Percentiles rank a stretch among this genome's conserved stretches.
Evolutionary conservation across 1,140 invertebrate species (phyloP).

Genomic region (Pararge aegeria): DNA sequence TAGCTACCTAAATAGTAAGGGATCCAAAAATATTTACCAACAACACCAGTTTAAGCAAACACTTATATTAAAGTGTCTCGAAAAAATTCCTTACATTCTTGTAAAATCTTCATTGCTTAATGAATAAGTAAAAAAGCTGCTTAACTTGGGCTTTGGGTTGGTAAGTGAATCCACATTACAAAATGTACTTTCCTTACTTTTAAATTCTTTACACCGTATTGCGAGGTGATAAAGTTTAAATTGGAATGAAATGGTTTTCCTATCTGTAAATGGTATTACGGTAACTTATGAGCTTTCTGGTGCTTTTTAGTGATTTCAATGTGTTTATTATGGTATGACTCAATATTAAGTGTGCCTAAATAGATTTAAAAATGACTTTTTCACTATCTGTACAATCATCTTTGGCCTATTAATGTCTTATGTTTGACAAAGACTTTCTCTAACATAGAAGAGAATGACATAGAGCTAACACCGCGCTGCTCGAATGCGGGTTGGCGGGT

Average conservation of each 20-base stretch:
- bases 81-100: not conserved
- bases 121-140: conserved; percentile 39
- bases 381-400: not conserved
- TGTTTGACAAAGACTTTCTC: too few species aligned
- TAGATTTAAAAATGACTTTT: not conserved
- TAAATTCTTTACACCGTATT: conserved; percentile 5
- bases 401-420: too few species aligned
- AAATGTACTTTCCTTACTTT: not conserved
- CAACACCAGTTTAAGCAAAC: not conserved
- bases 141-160: conserved; percentile 35
- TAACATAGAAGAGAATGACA: too few species aligned
- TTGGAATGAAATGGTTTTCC: not conserved
- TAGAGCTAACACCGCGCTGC: too few species aligned
- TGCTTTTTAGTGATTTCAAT: conserved; percentile 27
- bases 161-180: conserved; percentile 17
- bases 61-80: not conserved
- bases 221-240: conserved; percentile 9
- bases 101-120: conserved; percentile 41
- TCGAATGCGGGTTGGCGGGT: too few species aligned
- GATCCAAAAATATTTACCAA: not conserved
- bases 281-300: conserved; percentile 11
- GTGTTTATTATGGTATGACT: conserved; percentile 34
- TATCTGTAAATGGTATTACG: conserved; percentile 2
- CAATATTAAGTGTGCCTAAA: conserved; percentile 15
- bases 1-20: too few species aligned